Conservation (phyloP, 2,888 invertebrate genomes). For the Melinopterus prodromus region DNA sequence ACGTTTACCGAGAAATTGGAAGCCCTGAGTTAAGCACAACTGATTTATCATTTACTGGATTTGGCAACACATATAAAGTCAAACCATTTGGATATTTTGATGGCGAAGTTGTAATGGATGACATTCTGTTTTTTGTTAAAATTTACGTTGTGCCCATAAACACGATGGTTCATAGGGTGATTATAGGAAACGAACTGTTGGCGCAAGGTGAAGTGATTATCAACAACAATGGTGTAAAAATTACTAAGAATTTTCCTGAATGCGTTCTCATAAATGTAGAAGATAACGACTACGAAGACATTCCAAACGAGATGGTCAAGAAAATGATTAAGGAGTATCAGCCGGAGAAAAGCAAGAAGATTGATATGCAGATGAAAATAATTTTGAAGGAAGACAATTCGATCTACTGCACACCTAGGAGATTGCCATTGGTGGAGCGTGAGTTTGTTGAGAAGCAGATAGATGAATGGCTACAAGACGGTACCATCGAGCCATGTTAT, state of each 20-base stretch:
- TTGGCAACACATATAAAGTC: background rate
- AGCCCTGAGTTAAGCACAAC: background rate
- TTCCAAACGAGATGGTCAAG: background rate
- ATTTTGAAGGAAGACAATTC: too few species aligned
- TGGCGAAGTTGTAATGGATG: background rate
- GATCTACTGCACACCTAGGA: too few species aligned
- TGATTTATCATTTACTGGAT: background rate
- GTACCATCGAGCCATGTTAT: too few species aligned
- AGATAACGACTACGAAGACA: background rate
- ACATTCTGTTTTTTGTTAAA: background rate
- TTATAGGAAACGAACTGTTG: background rate
- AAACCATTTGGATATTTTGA: background rate
- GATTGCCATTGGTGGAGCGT: too few species aligned
- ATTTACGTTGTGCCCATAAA: background rate
- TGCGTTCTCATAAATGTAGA: too few species aligned
- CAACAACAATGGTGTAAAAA: background rate
- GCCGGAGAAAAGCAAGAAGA: too few species aligned
- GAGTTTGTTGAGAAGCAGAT: too few species aligned
- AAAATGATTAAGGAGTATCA: background rate
- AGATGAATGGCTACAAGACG: too few species aligned
- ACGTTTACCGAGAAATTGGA: slow-evolving; percentile 5
- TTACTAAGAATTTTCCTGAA: background rate
- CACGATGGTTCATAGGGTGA: background rate
- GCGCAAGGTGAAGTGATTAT: background rate
- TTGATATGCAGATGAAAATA: too few species aligned